Base-by-base conservation (phyloP, 2,888 invertebrate species). In the Acanthosoma haemorrhoidale region DNA sequence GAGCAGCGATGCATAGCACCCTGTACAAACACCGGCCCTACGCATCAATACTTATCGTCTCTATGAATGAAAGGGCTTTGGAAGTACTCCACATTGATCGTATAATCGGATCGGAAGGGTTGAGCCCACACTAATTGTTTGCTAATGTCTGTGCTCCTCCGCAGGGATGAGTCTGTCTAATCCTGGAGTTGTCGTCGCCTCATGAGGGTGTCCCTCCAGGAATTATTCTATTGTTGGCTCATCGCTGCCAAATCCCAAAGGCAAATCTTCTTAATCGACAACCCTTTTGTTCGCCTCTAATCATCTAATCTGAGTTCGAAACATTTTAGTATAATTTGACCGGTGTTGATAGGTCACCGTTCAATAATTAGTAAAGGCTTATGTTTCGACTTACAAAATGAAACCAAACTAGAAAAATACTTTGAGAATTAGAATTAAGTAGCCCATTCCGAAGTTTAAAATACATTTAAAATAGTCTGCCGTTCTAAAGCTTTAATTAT, bases 31-130 rank as follows among this genome's bases (percentile, higher is more conserved):
- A 51, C 2, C 18, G 13, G 43, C 21, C 25, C 25, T 1, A 2
- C 8, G 4, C 41, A 16, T 41, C 41, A 41, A 41, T 41, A 18
- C 41, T n/a, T n/a, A n/a, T n/a, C n/a, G n/a, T n/a, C n/a, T n/a
- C n/a, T n/a, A n/a, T n/a, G n/a, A n/a, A n/a, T 9, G 41, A 18
- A 8, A 13, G 6, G 51, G 25, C 51, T n/a, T n/a, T n/a, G n/a
- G n/a, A n/a, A n/a, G n/a, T n/a, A n/a, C 25, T 36, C 11, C 38
- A 61, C 11, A 61, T 61, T 36, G 61, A 36, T 34, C 61, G 36
- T 16, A 61, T 61, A 61, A 61, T 61, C 61, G 34, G 61, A 34
- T 61, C 34, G 61, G 38, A 61, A 61, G 61, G 61, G 61, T 61
- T 61, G 61, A 51, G 51, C 51, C n/a, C 51, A 21, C 51, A n/a